Percentiles rank a stretch among this genome's conserved stretches.
Evolutionary conservation across 2,888 invertebrate genomes (phyloP).

Genomic region (Watsonalla binaria): DNA sequence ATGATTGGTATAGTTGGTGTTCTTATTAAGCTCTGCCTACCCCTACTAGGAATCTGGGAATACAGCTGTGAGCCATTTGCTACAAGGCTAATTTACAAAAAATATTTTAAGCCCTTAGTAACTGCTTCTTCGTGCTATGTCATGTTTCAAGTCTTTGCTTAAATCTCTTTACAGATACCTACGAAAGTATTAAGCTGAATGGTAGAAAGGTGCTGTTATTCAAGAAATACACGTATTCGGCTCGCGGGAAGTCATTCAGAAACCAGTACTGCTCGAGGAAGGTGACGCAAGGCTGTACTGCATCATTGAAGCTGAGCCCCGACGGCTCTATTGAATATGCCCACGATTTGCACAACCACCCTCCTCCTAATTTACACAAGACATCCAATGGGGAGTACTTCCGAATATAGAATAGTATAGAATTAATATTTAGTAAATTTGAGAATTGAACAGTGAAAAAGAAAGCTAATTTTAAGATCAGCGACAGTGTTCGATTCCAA

Average conservation of each 20-base stretch:
- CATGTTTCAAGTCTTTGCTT: not conserved
- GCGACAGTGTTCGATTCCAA: too few relatives aligned
- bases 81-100: too few relatives aligned
- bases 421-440: too few relatives aligned
- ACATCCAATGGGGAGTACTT: not conserved
- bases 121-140: too few relatives aligned
- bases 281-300: not conserved
- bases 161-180: not conserved
- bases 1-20: too few relatives aligned
- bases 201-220: slow-evolving; percentile 7
- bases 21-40: too few relatives aligned
- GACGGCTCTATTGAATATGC: not conserved
- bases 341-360: slow-evolving; percentile 12
- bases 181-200: slow-evolving; percentile 5
- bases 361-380: slow-evolving; percentile 7
- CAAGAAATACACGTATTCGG: slow-evolving; percentile 9
- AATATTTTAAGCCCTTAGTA: too few relatives aligned
- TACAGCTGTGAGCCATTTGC: too few relatives aligned
- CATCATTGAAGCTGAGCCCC: not conserved
- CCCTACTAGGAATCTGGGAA: too few relatives aligned
- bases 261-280: slow-evolving; percentile 1
- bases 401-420: not conserved
- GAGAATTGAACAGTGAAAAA: too few relatives aligned
- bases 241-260: not conserved
- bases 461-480: too few relatives aligned